Evolutionary conservation across 2,888 invertebrate genomes (phyloP).

Genomic region (Parnassius smintheus): DNA sequence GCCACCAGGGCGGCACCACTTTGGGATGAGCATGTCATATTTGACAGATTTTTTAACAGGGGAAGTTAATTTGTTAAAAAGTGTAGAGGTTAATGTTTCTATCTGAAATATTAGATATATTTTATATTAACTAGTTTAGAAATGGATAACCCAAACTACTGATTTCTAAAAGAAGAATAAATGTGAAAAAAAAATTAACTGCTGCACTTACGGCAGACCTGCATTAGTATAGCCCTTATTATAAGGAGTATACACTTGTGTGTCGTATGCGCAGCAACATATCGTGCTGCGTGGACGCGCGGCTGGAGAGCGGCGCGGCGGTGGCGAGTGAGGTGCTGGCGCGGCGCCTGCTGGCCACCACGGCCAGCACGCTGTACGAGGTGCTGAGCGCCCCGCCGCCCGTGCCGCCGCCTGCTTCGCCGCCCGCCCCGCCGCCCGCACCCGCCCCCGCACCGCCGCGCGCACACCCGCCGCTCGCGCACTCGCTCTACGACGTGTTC

Average conservation of each 20-base stretch:
- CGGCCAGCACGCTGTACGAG: constrained; percentile 64
- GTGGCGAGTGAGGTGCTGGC: constrained; percentile 88
- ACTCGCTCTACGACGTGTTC: constrained; percentile 69
- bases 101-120: no score
- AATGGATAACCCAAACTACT: no score
- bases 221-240: no score
- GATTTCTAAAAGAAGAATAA: no score
- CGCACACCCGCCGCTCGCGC: constrained; percentile 59
- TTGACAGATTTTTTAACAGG: no score
- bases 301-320: constrained; percentile 90
- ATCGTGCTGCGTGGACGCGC: constrained; percentile 70
- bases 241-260: not conserved
- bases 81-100: no score
- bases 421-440: constrained; percentile 75
- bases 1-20: no score
- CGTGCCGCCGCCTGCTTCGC: constrained; percentile 34
- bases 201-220: no score
- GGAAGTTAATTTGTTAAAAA: no score
- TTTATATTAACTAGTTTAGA: no score
- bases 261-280: constrained; percentile 47
- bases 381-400: constrained; percentile 83
- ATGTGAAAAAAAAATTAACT: no score
- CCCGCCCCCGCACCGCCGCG: constrained; percentile 74
- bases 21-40: no score
- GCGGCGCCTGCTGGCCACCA: constrained; percentile 79